Evolutionary conservation across 2,797 vertebrate genomes (phyloP), one percentile per base, ranked within the genome.

Genomic region (Phoebastria nigripes): DNA sequence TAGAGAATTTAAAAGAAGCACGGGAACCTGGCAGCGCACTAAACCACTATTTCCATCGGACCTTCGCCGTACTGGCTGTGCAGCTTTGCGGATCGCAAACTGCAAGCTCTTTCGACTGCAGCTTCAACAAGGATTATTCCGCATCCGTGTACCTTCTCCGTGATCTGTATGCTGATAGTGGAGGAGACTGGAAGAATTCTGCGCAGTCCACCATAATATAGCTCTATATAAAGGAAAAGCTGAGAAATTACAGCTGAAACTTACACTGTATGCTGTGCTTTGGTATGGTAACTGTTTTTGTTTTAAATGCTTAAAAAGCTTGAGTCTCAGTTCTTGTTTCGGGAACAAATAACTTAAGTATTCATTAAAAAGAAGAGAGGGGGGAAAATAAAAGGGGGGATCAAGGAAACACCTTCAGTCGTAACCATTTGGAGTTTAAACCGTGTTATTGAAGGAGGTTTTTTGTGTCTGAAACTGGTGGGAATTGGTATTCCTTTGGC

Each of bases 21-120:
- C 99, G 0, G 99, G 99, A 8, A 99, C 99, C 11, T 99, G 99
- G 99, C 99, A 99, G 65, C 99, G 98, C 95, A 99, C 99, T 1
- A 99, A 98, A 41, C 98, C 98, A 0, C 98, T 99, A 54, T 97
- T 99, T 37, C 96, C 98, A 4, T 98, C 98, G 0, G 99, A 99
- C 98, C 99, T 99, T 28, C 99, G 99, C 46, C 99, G 99, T 59
- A 99, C 99, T 0, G 98, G 98, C 79, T 99, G 99, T 3, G 98
- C 99, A 0, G 98, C 99, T 28, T 95, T 99, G 89, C 99, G 99
- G 19, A 99, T 99, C 18, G 99, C 99, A 70, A 99, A 99, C 98
- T 99, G 99, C 97, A 99, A 99, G 55, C 99, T 99, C 73, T 99
- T 99, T 95, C 98, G 99, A 21, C 98, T 99, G 73, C 99, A 99